phyloP scores from a whole-genome alignment of 92 coral and sea anemone species.

The Montipora capitata region DNA sequence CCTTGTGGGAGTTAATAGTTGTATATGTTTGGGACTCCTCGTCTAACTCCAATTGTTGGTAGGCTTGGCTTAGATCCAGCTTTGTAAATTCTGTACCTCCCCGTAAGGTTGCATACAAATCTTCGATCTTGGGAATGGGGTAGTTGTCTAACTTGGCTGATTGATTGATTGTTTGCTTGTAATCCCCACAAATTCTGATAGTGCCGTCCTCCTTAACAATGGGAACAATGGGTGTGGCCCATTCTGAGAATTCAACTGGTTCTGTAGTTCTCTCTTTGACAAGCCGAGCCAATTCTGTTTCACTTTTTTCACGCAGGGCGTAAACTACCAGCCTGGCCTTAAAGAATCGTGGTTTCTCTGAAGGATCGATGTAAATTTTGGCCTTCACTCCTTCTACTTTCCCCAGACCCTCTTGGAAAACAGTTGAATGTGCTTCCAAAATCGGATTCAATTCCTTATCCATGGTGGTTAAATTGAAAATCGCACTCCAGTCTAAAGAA shows the following conservation, averaged over 20 bases:
- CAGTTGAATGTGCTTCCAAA: constrained; percentile 21
- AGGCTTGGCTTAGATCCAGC: constrained; percentile 70
- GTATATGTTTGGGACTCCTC: constrained; percentile 61
- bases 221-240: constrained; percentile 76
- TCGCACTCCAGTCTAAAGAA: constrained; percentile 34
- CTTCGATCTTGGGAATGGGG: constrained; percentile 73
- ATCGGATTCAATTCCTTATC: constrained; percentile 17
- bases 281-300: constrained; percentile 42
- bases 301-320: neutral
- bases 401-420: constrained; percentile 48
- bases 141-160: constrained; percentile 48
- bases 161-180: constrained; percentile 62
- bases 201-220: constrained; percentile 51
- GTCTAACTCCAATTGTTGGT: constrained; percentile 61
- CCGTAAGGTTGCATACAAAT: constrained; percentile 52
- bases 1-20: constrained; percentile 65
- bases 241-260: constrained; percentile 60
- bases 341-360: constrained; percentile 23
- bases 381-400: constrained; percentile 45
- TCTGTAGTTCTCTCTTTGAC: constrained; percentile 24
- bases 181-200: constrained; percentile 55
- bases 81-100: constrained; percentile 57
- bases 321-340: constrained; percentile 55
- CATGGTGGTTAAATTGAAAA: constrained; percentile 15
- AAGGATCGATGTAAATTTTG: constrained; percentile 33